Evolutionary conservation across 1,140 invertebrate species (phyloP).

Genomic region (Platyscapa corneri): DNA sequence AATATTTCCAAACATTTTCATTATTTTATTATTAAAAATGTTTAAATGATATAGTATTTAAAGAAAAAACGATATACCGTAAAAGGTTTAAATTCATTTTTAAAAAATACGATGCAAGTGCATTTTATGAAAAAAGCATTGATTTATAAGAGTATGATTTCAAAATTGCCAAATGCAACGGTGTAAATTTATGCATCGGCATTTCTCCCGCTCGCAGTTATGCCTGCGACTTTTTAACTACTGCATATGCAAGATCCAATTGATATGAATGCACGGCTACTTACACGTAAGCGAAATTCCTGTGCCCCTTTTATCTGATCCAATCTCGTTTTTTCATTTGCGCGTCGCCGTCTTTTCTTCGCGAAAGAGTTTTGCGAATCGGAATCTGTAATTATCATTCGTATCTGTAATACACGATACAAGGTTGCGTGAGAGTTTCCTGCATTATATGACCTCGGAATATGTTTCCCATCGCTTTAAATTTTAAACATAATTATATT

Average conservation of each 20-base stretch:
- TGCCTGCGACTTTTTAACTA: conserved; percentile 49
- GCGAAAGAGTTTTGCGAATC: conserved; percentile 30
- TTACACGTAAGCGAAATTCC: conserved; percentile 61
- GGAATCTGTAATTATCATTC: conserved; percentile 27
- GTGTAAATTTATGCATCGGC: conserved; percentile 69
- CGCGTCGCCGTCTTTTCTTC: conserved; percentile 42
- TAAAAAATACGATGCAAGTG: background rate
- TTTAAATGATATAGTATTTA: too few relatives aligned
- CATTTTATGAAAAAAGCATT: background rate
- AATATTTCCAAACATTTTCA: too few relatives aligned
- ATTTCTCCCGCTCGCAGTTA: conserved; percentile 58
- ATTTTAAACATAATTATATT: background rate
- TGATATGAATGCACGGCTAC: conserved; percentile 74
- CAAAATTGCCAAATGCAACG: conserved; percentile 63
- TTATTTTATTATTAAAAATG: too few relatives aligned
- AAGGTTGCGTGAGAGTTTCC: conserved; percentile 23
- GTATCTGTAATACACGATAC: background rate
- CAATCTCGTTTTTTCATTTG: conserved; percentile 59
- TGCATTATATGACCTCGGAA: background rate
- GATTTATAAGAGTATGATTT: conserved; percentile 6
- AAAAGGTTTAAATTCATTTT: too few relatives aligned
- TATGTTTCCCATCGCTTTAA: background rate
- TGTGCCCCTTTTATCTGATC: conserved; percentile 66
- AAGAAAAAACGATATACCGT: too few relatives aligned
- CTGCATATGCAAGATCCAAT: conserved; percentile 72